Evolutionary conservation across 2,888 invertebrate genomes (phyloP), one percentile per base, ranked within the genome.

Genomic region (Agrochola macilenta): DNA sequence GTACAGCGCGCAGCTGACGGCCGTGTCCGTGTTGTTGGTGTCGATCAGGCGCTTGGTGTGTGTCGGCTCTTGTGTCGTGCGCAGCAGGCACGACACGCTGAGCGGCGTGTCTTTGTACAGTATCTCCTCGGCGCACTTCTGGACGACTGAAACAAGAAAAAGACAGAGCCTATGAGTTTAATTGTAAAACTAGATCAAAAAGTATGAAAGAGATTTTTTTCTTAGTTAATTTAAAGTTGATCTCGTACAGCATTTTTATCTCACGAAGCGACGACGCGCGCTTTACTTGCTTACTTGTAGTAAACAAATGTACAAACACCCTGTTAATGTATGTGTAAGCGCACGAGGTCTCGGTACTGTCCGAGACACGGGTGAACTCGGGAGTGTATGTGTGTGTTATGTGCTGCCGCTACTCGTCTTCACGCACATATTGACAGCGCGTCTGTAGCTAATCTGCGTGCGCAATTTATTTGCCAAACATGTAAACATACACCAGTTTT

Each of bases 31-130:
- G 83, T 79, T 57, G 74, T 87, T 84, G 30, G 71, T 39, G 74
- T 74, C 75, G 23, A 87, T 14, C 26, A 87, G 82, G 9, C 82
- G 84, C 70, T 30, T 35, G 17, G 64, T 35, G 54, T 68, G 82
- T 68, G 73, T 73, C n/a, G 71, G 61, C 69, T 87, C 89, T 30
- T 68, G 77, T 0, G 74, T 43, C 14, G 87, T 68, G 7, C 93
- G 95, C 20, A 95, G 85, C 54, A 93, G 72, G 80, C 95, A 94
- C 49, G 95, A 89, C 80, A 95, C 94, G 88, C 94, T 90, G 35
- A 95, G 88, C 3, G 94, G 85, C 0, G 95, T 95, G 91, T 96
- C 96, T 12, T 80, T 84, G 91, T 92, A 92, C 2, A 95, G 79
- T 0, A 94, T 76, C 83, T 95, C 95, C 30, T 93, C 93, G 0